Evolutionary conservation across 2,797 vertebrate species (phyloP), one percentile per base, ranked within the genome.

Genomic region (Chelmon rostratus): DNA sequence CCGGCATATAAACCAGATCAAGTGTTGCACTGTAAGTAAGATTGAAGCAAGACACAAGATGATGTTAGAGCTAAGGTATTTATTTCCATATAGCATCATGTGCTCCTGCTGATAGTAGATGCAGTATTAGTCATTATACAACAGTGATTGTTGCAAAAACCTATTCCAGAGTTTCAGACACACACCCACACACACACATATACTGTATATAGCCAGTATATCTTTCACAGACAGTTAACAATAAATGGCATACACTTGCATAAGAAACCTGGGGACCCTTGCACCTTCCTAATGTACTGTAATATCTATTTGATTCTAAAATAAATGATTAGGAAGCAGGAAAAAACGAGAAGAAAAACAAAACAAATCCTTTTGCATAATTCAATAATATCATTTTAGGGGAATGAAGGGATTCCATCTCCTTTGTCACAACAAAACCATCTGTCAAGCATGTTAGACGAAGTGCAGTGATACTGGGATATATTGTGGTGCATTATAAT

Each of bases 401-500:
- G 0, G 42, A 42, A 4, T 35, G 18, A 63, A 69, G 16, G 5
- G 28, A 54, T 53, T 10, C 9, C 25, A 18, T 42, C 28, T 31
- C 31, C 31, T 42, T 10, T 56, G 19, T 3, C 25, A 62, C 19
- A 70, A n/a, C 7, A 6, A 56, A 52, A n/a, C 18, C 35, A 10
- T 47, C 12, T 16, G 40, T 56, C 0, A 11, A 42, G 31, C 25
- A 2, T 21, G 42, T 65, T 10, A n/a, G 16, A 69, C 18, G 50
- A 49, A 11, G 62, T 50, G 33, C 3, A 46, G 53, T 18, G 19
- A 23, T 2, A 35, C 16, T 58, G 21, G 25, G 23, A 38, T 47
- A 49, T 23, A 4, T 18, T n/a, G 49, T 9, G 40, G 65, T 16
- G 76, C 40, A 61, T 49, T 65, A 35, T 35, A 16, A 72, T 42